A percentile compares a stretch with the other conserved stretches of the same genome.
Conservation (phyloP, 2,797 vertebrate species). For the Brachyrhaphis roseni region DNA sequence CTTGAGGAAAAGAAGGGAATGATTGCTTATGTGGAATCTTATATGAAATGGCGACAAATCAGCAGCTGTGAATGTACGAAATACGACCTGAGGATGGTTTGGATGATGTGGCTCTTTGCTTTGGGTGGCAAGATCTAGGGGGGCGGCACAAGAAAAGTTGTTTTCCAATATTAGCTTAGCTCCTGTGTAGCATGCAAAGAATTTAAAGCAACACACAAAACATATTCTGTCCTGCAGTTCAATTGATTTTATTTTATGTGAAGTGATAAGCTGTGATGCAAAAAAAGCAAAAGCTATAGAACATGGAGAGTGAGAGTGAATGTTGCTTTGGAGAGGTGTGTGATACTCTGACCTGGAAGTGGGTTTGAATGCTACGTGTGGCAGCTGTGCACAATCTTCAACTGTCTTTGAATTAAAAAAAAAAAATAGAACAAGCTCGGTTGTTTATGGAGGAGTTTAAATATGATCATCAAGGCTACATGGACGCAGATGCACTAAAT, state of each 20-base stretch:
- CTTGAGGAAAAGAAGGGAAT: neutral
- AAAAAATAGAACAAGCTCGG: neutral
- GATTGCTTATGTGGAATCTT: neutral
- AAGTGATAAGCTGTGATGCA: neutral
- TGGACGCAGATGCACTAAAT: neutral
- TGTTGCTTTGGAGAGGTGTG: neutral
- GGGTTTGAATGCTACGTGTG: neutral
- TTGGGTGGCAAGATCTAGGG: neutral
- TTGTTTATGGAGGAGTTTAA: neutral
- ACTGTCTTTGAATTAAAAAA: neutral
- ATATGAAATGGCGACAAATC: neutral
- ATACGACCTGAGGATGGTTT: neutral
- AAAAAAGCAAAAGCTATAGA: neutral
- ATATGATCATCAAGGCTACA: neutral
- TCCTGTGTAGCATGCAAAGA: neutral
- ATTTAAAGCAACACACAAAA: neutral
- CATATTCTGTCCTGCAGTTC: neutral
- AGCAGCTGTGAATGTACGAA: neutral
- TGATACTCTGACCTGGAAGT: neutral
- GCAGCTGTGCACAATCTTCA: neutral
- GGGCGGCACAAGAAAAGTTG: neutral
- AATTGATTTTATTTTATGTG: no score
- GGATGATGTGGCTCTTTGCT: neutral
- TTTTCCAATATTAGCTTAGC: neutral
- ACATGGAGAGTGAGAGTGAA: neutral